phyloP scores from a whole-genome alignment of 1,140 invertebrate genomes.

The Epicauta chinensis region DNA sequence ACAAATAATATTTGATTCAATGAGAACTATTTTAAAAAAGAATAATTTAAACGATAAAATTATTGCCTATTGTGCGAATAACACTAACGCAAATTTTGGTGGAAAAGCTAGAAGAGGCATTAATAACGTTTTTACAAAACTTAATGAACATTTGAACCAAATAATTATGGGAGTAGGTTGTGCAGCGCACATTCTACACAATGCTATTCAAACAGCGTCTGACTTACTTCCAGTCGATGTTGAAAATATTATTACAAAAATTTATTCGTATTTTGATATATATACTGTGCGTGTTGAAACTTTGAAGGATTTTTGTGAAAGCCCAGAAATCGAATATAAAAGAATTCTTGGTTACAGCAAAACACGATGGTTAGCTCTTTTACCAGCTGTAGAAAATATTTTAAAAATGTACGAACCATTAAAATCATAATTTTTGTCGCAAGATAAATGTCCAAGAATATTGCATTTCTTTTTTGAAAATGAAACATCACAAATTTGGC shows the following conservation, averaged over 20 bases:
- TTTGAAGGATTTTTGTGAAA: constrained; percentile 38
- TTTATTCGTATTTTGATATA: constrained; percentile 37
- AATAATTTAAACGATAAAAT: constrained; percentile 15
- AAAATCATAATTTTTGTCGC: constrained; percentile 31
- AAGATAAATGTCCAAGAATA: constrained; percentile 28
- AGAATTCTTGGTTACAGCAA: constrained; percentile 17
- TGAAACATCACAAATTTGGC: constrained; percentile 20
- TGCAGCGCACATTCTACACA: constrained; percentile 32
- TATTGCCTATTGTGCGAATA: too few relatives aligned
- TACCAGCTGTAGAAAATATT: constrained; percentile 26
- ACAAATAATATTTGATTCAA: constrained; percentile 2
- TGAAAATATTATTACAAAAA: constrained; percentile 34
- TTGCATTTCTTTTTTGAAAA: constrained; percentile 30
- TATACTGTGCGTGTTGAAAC: constrained; percentile 32
- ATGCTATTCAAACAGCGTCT: constrained; percentile 26
- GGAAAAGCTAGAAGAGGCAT: not conserved
- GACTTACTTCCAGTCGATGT: constrained; percentile 34
- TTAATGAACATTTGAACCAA: not conserved
- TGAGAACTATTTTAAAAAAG: constrained; percentile 14
- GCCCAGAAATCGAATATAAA: constrained; percentile 20
- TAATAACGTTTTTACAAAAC: constrained; percentile 12
- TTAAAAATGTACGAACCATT: constrained; percentile 29
- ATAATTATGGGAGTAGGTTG: constrained; percentile 16
- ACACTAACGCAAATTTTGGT: constrained; percentile 16
- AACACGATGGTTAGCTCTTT: constrained; percentile 25